phyloP scores from a whole-genome alignment of 2,113 vertebrate species.

The Hystrix brachyura region DNA sequence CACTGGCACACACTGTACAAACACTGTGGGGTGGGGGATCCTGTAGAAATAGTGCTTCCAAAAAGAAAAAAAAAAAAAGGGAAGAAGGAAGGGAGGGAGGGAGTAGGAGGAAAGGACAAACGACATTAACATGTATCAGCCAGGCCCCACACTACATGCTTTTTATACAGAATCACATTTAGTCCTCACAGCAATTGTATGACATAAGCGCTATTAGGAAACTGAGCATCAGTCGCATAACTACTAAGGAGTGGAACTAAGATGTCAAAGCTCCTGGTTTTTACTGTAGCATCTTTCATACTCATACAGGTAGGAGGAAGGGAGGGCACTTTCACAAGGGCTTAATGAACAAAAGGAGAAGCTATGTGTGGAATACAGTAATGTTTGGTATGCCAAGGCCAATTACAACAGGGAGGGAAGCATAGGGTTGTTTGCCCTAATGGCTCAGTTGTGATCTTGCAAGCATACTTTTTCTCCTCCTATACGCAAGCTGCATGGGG shows the following conservation, averaged over 20 bases:
- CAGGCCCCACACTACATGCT: neutral
- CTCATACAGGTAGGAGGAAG: slow-evolving; percentile 46
- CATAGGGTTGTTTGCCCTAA: neutral
- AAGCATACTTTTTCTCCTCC: neutral
- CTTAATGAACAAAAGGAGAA: slow-evolving; percentile 65
- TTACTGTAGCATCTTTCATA: slow-evolving; percentile 37
- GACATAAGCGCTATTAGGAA: slow-evolving; percentile 59
- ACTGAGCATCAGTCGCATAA: slow-evolving; percentile 54
- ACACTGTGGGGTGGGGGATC: too few species aligned
- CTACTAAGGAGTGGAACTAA: neutral
- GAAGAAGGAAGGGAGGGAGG: neutral
- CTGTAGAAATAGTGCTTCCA: neutral
- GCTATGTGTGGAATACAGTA: neutral
- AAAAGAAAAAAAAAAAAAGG: neutral
- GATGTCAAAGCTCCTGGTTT: slow-evolving; percentile 62
- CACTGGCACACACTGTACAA: too few species aligned
- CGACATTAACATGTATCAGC: neutral
- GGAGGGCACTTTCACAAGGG: slow-evolving; percentile 45
- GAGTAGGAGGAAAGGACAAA: neutral
- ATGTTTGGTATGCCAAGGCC: slow-evolving; percentile 34
- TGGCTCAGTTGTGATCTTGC: neutral
- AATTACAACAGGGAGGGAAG: slow-evolving; percentile 37
- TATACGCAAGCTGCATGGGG: neutral
- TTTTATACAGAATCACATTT: slow-evolving; percentile 51
- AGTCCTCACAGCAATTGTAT: slow-evolving; percentile 14